These are phyloP conservation scores for Brotogeris chrysoptera DNA, from an alignment of 2,797 vertebrate species.

Conservation along the genomic window DNA sequence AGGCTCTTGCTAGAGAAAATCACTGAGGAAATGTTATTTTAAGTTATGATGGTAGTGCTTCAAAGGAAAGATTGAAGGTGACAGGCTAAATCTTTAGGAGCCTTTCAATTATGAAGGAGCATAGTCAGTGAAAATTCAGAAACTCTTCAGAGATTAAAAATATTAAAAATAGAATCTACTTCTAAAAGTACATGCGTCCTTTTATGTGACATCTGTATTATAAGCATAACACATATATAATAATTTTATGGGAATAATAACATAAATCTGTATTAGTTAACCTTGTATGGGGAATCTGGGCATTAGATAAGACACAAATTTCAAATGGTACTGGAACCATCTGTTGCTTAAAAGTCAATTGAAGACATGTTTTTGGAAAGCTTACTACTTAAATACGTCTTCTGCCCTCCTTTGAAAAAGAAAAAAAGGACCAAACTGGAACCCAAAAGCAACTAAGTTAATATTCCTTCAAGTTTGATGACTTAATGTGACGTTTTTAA, in stretches of 20 bases:
- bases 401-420: background rate
- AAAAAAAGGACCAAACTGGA: background rate
- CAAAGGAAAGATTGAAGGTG: conserved; percentile 38
- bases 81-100: conserved; percentile 55
- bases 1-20: conserved; percentile 39
- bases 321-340: background rate
- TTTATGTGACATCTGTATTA: background rate
- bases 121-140: conserved; percentile 46
- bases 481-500: background rate
- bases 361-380: background rate
- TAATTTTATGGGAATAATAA: background rate
- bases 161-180: background rate
- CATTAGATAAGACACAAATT: background rate
- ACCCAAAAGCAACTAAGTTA: background rate
- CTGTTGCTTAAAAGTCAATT: background rate
- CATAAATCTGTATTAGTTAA: background rate
- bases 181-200: background rate
- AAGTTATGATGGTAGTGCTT: conserved; percentile 57
- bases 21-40: conserved; percentile 66
- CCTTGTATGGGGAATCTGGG: background rate
- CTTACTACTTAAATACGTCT: background rate
- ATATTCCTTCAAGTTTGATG: background rate
- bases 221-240: background rate
- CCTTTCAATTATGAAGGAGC: conserved; percentile 52
- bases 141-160: conserved; percentile 15